Evolutionary conservation across 2,113 vertebrate genomes (phyloP).

Genomic region (Eleginops maclovinus): DNA sequence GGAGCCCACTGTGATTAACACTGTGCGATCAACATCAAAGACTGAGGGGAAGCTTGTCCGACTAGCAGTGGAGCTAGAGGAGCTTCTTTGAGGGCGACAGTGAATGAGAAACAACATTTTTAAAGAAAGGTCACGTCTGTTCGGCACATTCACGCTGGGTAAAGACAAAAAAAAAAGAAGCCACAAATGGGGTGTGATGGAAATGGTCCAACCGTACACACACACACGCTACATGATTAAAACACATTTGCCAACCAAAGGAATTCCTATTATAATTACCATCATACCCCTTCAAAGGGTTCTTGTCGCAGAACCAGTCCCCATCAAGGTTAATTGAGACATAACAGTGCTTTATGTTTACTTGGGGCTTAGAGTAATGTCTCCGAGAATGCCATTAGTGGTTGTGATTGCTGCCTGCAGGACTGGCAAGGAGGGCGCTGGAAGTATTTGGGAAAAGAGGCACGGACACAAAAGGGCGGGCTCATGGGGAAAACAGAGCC

Average conservation of each 20-base stretch:
- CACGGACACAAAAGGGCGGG: conserved; percentile 25
- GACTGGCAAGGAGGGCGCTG: conserved; percentile 38
- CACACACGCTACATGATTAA: conserved; percentile 37
- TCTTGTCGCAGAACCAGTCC: conserved; percentile 37
- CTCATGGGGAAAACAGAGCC: not conserved
- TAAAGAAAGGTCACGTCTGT: conserved; percentile 31
- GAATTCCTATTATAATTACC: conserved; percentile 67
- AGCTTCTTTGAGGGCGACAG: conserved; percentile 13
- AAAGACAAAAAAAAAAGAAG: conserved; percentile 23
- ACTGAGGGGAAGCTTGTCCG: not conserved
- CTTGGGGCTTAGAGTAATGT: conserved; percentile 66
- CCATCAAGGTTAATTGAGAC: conserved; percentile 60
- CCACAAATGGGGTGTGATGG: conserved; percentile 28
- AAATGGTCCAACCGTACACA: conserved; percentile 25
- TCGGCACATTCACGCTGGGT: conserved; percentile 26
- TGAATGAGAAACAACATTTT: conserved; percentile 41
- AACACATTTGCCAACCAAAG: conserved; percentile 64
- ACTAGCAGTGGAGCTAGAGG: not conserved
- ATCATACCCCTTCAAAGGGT: conserved; percentile 52
- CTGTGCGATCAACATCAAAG: conserved; percentile 5
- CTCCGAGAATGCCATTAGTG: conserved; percentile 59
- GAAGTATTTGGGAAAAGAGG: conserved; percentile 19
- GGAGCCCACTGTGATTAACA: conserved; percentile 11
- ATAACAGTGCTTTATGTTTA: conserved; percentile 63
- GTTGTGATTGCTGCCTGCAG: conserved; percentile 59